These are phyloP conservation scores for Sarcophilus harrisii DNA, from an alignment of 2,797 vertebrate species.

Conservation along the genomic window DNA sequence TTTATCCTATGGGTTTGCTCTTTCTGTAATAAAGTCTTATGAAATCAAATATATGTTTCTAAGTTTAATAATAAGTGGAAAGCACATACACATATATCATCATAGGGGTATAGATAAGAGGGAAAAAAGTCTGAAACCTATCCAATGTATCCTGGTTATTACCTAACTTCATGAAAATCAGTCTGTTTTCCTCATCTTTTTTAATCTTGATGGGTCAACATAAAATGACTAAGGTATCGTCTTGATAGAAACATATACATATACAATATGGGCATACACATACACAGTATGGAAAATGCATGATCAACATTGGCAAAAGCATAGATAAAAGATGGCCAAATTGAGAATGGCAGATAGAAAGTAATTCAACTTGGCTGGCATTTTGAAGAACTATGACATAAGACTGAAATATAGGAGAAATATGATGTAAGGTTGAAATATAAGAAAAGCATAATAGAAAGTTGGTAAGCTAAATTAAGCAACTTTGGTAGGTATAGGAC, in stretches of 20 bases:
- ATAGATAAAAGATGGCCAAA: neutral
- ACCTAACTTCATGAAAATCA: neutral
- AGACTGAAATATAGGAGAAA: neutral
- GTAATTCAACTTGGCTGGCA: neutral
- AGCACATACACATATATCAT: neutral
- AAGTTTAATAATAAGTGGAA: neutral
- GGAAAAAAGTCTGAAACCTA: neutral
- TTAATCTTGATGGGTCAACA: neutral
- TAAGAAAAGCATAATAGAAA: neutral
- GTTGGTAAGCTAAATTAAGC: neutral
- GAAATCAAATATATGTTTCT: neutral
- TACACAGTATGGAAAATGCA: neutral
- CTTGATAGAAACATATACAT: neutral
- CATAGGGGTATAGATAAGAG: neutral
- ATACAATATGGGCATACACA: neutral
- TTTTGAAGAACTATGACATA: neutral
- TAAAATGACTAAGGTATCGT: neutral
- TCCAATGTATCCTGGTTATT: neutral
- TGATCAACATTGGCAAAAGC: neutral
- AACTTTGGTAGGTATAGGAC: neutral
- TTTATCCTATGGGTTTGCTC: neutral
- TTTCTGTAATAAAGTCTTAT: neutral
- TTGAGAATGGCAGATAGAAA: neutral
- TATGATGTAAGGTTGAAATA: neutral
- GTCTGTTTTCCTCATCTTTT: neutral